Evolutionary conservation across 2,888 invertebrate species (phyloP).

Genomic region (Agapetus fuscipes): DNA sequence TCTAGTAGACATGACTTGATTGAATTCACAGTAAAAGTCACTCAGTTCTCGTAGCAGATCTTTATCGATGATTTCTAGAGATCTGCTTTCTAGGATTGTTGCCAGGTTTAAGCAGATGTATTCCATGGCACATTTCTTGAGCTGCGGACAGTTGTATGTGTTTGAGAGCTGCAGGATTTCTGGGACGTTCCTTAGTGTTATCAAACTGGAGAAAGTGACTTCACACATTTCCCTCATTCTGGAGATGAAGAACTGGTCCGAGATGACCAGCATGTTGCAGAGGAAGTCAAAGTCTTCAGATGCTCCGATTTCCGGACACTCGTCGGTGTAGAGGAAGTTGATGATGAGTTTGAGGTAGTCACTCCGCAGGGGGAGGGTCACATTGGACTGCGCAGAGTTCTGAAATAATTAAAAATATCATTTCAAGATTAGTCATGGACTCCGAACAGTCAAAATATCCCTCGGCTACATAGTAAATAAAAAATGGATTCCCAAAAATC

Average conservation of each 20-base stretch:
- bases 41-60: slow-evolving; percentile 54
- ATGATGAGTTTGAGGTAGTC: slow-evolving; percentile 56
- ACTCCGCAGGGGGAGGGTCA: slow-evolving; percentile 51
- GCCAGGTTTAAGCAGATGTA: slow-evolving; percentile 69
- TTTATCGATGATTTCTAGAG: slow-evolving; percentile 54
- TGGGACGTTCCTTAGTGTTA: slow-evolving; percentile 66
- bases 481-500: no score
- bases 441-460: no score
- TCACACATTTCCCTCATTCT: slow-evolving; percentile 66
- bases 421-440: no score
- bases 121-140: slow-evolving; percentile 65
- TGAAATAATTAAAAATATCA: slow-evolving; percentile 32
- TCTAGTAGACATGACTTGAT: slow-evolving; percentile 50
- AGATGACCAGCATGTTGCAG: slow-evolving; percentile 64
- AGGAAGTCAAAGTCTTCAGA: slow-evolving; percentile 60
- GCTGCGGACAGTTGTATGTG: slow-evolving; percentile 63
- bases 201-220: slow-evolving; percentile 49
- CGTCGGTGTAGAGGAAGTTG: slow-evolving; percentile 67
- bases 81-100: slow-evolving; percentile 57
- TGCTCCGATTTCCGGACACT: slow-evolving; percentile 46
- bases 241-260: slow-evolving; percentile 70
- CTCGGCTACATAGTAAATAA: no score
- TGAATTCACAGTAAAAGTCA: slow-evolving; percentile 54
- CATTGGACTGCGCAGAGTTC: slow-evolving; percentile 41
- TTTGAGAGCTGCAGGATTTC: slow-evolving; percentile 68